Conservation (phyloP, 2,113 vertebrate species). For the Pygoscelis adeliae region DNA sequence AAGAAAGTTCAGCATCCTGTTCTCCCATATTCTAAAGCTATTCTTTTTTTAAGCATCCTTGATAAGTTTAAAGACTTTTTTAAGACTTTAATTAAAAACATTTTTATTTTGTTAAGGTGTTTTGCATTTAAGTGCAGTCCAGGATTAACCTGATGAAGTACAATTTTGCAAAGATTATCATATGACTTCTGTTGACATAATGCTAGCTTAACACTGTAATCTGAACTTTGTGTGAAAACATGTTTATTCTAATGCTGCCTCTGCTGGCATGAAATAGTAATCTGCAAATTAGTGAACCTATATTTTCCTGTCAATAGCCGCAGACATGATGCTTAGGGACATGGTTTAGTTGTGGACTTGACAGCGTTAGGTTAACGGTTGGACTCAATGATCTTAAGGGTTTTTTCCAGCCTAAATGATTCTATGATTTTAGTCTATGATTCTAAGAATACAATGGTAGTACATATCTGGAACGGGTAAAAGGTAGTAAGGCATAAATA, state of each 20-base stretch:
- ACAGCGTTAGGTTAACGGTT: rapidly evolving
- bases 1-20: not conserved
- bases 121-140: not conserved
- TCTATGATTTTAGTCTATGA: not conserved
- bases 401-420: not conserved
- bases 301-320: not conserved
- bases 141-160: not conserved
- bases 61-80: not conserved
- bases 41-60: not conserved
- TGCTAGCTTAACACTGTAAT: not conserved
- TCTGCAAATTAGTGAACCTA: not conserved
- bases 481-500: not conserved
- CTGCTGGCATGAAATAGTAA: not conserved
- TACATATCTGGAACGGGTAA: not conserved
- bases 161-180: not conserved
- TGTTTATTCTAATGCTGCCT: not conserved
- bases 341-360: not conserved
- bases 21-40: not conserved
- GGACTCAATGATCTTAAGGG: rapidly evolving
- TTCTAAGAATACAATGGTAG: not conserved
- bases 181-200: not conserved
- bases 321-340: not conserved
- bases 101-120: not conserved
- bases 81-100: not conserved
- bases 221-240: not conserved